Evolutionary conservation across 2,888 invertebrate species (phyloP).

Genomic region (Apamea monoglypha): DNA sequence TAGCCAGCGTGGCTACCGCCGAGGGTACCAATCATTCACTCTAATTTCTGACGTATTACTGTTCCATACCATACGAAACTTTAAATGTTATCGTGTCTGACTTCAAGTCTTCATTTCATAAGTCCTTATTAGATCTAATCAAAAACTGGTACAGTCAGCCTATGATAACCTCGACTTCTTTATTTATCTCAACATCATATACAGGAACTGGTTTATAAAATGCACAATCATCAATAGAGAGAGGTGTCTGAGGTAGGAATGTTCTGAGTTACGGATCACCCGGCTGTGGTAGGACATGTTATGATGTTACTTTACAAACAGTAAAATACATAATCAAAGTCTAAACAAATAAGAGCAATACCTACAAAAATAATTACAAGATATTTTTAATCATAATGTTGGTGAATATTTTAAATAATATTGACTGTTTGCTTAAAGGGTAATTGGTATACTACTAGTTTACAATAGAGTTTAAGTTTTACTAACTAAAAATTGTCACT

Average conservation of each 20-base stretch:
- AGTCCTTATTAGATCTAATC: neutral
- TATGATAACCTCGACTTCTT: neutral
- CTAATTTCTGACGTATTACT: slow-evolving; percentile 17
- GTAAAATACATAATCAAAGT: neutral
- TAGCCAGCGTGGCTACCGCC: neutral
- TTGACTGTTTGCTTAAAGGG: neutral
- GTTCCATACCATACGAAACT: too few species aligned
- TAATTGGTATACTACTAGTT: neutral
- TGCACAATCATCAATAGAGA: neutral
- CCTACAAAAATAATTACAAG: neutral
- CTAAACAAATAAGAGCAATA: neutral
- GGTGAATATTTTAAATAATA: neutral
- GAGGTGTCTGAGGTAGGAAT: neutral
- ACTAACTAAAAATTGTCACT: too few species aligned
- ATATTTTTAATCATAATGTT: neutral
- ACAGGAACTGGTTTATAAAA: neutral
- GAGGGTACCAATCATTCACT: slow-evolving; percentile 42
- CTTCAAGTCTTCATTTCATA: neutral
- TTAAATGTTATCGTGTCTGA: neutral
- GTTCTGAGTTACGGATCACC: neutral
- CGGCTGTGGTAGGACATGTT: neutral
- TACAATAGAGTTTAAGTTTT: too few species aligned
- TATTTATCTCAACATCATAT: neutral
- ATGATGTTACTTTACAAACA: neutral
- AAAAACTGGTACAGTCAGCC: neutral